Evolutionary conservation across 92 coral and sea anemone species (phyloP).

Genomic region (Pocillopora grandis): DNA sequence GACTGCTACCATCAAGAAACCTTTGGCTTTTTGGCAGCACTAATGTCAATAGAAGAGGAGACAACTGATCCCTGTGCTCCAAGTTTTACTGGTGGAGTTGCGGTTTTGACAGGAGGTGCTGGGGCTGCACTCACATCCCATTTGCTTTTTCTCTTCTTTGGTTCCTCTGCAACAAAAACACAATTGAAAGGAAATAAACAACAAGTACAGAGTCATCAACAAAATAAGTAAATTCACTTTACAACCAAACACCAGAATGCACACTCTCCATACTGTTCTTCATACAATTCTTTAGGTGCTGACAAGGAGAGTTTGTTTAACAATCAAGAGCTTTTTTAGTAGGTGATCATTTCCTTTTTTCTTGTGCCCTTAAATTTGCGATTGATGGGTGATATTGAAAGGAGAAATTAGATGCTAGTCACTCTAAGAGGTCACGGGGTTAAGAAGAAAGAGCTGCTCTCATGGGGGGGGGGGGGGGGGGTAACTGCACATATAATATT

Average conservation of each 20-base stretch:
- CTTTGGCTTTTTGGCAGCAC: slow-evolving; percentile 66
- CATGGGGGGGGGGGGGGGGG: too few species aligned
- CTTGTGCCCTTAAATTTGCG: too few species aligned
- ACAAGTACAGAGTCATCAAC: not conserved
- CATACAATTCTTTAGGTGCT: too few species aligned
- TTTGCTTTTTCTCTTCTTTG: slow-evolving; percentile 85
- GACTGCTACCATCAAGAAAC: slow-evolving; percentile 15
- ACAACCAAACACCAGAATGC: not conserved
- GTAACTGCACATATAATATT: too few species aligned
- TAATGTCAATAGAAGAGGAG: slow-evolving; percentile 35
- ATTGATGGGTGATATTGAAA: too few species aligned
- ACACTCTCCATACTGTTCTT: too few species aligned
- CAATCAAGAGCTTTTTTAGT: not conserved
- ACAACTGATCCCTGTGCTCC: slow-evolving; percentile 45
- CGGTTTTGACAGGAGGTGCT: slow-evolving; percentile 56
- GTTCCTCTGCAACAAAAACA: slow-evolving; percentile 62
- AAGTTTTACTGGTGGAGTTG: slow-evolving; percentile 60
- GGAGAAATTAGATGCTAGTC: too few species aligned
- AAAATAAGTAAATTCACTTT: not conserved
- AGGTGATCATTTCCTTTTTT: too few species aligned
- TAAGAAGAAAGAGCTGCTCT: too few species aligned
- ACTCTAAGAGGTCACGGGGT: too few species aligned
- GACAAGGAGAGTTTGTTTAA: too few species aligned
- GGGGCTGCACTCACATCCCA: slow-evolving; percentile 89
- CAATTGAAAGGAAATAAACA: not conserved